Base-by-base conservation (phyloP, 2,113 vertebrate genomes). In the Merops nubicus region DNA sequence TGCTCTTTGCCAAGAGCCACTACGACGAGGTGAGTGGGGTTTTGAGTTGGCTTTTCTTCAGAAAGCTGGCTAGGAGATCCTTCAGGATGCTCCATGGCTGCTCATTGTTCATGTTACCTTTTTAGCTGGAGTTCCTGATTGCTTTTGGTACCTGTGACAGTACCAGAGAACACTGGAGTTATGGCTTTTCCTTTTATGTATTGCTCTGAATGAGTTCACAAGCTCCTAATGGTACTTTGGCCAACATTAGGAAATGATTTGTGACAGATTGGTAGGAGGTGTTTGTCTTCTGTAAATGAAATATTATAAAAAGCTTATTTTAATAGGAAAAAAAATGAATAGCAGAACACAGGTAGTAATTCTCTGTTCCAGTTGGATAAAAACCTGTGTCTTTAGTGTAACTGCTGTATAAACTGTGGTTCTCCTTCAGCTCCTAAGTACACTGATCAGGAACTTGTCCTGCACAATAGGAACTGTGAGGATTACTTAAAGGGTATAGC, bases 1-100 rank as follows among this genome's bases (percentile, higher is more conserved):
- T 99, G 93, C 98, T 99, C 54, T 99, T 99, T 92, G 99, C 99
- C 95, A 99, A 99, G 98, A 99, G 99, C 97, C 99, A 99, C 97
- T 99, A 99, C 33, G 99, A 99, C 69, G 99, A 99, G 98, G 99
- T 99, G 91, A 97, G 97, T 90, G 28, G 84, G 54, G 6, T 26
- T 15, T 29, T 34, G 57, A 3, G 23, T 22, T 70, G 42, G 82
- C 33, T 70, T n/a, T 25, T 8, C 45, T 72, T 48, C 34, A 40
- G 16, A 26, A 51, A n/a, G 10, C 22, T 31, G 54, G 2, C 29
- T 6, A 21, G 20, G 57, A 17, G 14, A 36, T 17, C 18, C 29
- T 13, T 33, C 15, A 5, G 67, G 7, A 0, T 1, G 26, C 23
- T 31, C 33, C 14, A 0, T 3, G 8, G 10, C 19, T 3, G 14